Evolutionary conservation across 2,888 invertebrate species (phyloP).

Genomic region (Coleophora flavipennella): DNA sequence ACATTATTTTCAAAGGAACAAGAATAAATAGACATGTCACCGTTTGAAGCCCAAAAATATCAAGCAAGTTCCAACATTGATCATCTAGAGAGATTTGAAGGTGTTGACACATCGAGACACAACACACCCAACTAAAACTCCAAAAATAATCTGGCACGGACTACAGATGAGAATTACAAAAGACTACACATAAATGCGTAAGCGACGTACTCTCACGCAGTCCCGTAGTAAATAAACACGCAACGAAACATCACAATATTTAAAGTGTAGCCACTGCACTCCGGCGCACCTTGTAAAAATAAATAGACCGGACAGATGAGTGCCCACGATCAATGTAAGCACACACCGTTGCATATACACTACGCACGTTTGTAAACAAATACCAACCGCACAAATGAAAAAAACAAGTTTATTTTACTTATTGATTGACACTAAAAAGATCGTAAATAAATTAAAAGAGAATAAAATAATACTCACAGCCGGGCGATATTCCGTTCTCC

Average conservation of each 20-base stretch:
- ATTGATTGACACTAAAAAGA: background rate
- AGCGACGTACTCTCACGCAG: constrained; percentile 23
- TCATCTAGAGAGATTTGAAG: constrained; percentile 16
- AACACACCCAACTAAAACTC: constrained; percentile 33
- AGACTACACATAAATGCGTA: constrained; percentile 19
- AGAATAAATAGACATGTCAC: background rate
- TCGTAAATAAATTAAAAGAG: constrained; percentile 16
- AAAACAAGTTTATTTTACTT: constrained; percentile 4
- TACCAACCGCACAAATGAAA: constrained; percentile 4
- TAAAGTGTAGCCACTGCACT: constrained; percentile 29
- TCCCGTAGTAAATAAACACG: constrained; percentile 32
- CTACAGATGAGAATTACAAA: constrained; percentile 30
- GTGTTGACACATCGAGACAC: constrained; percentile 36
- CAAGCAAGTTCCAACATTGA: background rate
- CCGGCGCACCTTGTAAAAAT: constrained; percentile 38
- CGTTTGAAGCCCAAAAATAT: background rate
- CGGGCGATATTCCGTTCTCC: constrained; percentile 86
- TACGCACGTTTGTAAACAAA: constrained; percentile 25
- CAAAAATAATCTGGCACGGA: constrained; percentile 44
- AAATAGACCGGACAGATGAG: constrained; percentile 35
- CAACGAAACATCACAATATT: constrained; percentile 16
- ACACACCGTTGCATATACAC: constrained; percentile 19
- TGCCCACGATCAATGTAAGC: constrained; percentile 26
- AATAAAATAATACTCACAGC: constrained; percentile 79
- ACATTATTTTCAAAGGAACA: too few relatives aligned